Percentiles rank a stretch among this genome's conserved stretches.
phyloP scores from a whole-genome alignment of 2,888 invertebrate species.

The Heliconius ismenius region DNA sequence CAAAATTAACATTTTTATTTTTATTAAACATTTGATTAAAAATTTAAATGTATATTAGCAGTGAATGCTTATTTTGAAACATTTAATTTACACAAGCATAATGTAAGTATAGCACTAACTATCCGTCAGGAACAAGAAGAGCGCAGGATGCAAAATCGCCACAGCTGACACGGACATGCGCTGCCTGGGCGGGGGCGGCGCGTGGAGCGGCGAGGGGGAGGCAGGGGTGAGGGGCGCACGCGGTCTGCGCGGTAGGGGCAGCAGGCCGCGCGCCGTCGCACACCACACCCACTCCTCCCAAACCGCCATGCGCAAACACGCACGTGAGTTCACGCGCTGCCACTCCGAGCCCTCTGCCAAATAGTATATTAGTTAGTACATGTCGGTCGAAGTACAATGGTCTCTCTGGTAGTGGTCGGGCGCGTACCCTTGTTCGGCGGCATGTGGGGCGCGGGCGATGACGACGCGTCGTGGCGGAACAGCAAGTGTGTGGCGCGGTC shows the following conservation, averaged over 20 bases:
- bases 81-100: neutral
- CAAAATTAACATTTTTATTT: neutral
- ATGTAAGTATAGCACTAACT: conserved; percentile 42
- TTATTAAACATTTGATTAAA: no score
- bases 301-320: conserved; percentile 58
- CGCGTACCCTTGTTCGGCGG: neutral
- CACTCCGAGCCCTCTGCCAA: conserved; percentile 36
- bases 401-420: neutral
- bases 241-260: conserved; percentile 56
- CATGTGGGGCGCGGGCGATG: conserved; percentile 32
- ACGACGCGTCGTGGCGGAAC: conserved; percentile 51
- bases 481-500: conserved; percentile 73
- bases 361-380: neutral
- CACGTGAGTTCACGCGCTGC: conserved; percentile 45
- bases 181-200: conserved; percentile 39
- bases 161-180: conserved; percentile 50
- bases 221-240: conserved; percentile 49
- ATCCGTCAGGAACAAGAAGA: conserved; percentile 43
- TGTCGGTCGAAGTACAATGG: neutral
- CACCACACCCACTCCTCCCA: conserved; percentile 73
- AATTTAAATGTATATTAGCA: neutral
- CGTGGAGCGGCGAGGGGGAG: conserved; percentile 55
- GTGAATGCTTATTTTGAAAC: neutral
- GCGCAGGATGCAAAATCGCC: conserved; percentile 55
- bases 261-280: conserved; percentile 59